Evolutionary conservation across 1,140 invertebrate species (phyloP).

Genomic region (Drosophila melanica): DNA sequence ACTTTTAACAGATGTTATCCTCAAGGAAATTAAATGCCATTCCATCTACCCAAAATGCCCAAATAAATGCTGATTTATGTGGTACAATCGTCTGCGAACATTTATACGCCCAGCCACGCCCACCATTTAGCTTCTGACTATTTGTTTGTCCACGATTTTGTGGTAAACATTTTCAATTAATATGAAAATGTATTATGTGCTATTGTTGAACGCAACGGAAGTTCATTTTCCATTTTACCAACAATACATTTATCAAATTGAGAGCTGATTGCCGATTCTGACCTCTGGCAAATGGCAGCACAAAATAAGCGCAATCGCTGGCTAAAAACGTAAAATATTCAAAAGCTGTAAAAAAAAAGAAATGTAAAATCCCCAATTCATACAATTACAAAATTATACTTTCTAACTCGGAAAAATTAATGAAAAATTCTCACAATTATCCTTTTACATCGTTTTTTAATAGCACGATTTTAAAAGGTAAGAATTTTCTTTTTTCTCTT

Average conservation of each 20-base stretch:
- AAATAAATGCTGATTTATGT: slow-evolving; percentile 33
- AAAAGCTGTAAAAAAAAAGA: slow-evolving; percentile 7
- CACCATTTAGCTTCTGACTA: background rate
- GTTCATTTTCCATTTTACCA: slow-evolving; percentile 50
- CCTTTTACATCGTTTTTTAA: no score
- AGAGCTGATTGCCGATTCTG: slow-evolving; percentile 17
- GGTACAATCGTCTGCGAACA: background rate
- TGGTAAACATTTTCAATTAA: slow-evolving; percentile 60
- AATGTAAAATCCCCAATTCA: background rate
- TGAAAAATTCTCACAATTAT: no score
- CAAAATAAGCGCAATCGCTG: slow-evolving; percentile 2
- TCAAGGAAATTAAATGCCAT: slow-evolving; percentile 68
- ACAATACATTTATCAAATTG: slow-evolving; percentile 35
- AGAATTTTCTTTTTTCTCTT: no score
- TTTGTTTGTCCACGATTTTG: slow-evolving; percentile 12
- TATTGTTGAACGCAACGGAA: slow-evolving; percentile 42
- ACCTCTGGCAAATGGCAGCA: slow-evolving; percentile 4
- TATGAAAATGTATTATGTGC: slow-evolving; percentile 55
- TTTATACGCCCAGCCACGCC: slow-evolving; percentile 6
- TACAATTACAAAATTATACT: no score
- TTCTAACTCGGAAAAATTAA: slow-evolving; percentile 1
- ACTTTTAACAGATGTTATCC: slow-evolving; percentile 74
- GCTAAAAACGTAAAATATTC: slow-evolving; percentile 28
- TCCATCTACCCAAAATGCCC: slow-evolving; percentile 14
- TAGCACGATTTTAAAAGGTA: no score